These are phyloP conservation scores for Talpa occidentalis DNA, from an alignment of 2,113 vertebrate species.

Conservation along the genomic window DNA sequence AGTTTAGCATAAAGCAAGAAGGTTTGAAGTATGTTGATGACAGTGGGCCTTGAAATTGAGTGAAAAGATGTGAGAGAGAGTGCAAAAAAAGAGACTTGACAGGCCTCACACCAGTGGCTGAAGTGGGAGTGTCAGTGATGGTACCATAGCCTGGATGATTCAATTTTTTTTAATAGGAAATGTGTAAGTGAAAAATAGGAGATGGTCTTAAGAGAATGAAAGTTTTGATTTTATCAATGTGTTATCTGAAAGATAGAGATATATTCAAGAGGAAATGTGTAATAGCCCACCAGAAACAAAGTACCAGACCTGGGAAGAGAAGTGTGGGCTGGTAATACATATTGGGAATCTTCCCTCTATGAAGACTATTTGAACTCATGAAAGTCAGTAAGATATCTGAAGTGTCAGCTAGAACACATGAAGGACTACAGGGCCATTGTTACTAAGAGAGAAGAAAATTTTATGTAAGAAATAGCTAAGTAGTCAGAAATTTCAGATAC, in stretches of 20 bases:
- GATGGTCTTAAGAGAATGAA: neutral
- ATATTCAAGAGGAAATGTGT: neutral
- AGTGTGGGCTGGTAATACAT: neutral
- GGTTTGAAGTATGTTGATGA: neutral
- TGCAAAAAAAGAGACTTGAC: neutral
- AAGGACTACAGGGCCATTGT: neutral
- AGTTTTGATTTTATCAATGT: neutral
- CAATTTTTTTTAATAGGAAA: slow-evolving; percentile 3
- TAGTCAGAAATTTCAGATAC: neutral
- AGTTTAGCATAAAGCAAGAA: slow-evolving; percentile 15
- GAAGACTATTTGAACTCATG: neutral
- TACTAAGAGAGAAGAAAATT: neutral
- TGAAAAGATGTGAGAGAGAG: slow-evolving; percentile 5
- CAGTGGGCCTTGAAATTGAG: slow-evolving; percentile 7
- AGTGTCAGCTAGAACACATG: neutral
- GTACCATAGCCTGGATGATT: neutral
- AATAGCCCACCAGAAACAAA: neutral
- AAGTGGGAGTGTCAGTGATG: neutral
- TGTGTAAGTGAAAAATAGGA: neutral
- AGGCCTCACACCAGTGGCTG: neutral
- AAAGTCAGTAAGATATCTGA: neutral
- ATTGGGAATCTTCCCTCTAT: neutral
- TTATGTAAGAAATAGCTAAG: neutral
- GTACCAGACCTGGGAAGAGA: neutral
- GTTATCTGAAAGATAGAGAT: neutral